These are phyloP conservation scores for Triplophysa rosa DNA, from an alignment of 2,113 vertebrate species.

Conservation along the genomic window DNA sequence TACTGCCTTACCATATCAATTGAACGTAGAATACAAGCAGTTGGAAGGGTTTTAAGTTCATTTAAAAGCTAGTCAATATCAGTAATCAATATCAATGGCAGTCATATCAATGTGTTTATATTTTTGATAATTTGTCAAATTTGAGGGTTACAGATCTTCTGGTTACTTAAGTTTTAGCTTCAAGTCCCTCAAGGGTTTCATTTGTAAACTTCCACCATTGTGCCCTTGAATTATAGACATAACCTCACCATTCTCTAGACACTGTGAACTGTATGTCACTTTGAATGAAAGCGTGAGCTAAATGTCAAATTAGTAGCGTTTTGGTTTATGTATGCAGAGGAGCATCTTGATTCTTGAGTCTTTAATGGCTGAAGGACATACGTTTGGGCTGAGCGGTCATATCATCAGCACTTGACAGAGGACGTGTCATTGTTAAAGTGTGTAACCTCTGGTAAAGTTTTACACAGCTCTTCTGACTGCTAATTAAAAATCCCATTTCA, in stretches of 20 bases:
- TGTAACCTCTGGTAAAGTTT: slow-evolving; percentile 25
- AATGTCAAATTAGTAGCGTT: neutral
- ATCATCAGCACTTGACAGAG: slow-evolving; percentile 17
- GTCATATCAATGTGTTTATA: neutral
- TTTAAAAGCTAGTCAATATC: too few species aligned
- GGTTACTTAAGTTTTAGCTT: neutral
- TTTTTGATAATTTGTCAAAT: neutral
- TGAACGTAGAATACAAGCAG: too few species aligned
- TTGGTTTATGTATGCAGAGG: neutral
- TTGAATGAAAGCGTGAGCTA: neutral
- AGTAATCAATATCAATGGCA: too few species aligned
- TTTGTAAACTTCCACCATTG: neutral
- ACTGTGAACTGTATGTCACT: neutral
- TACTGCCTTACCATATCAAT: too few species aligned
- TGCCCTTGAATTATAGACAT: neutral
- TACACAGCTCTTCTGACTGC: slow-evolving; percentile 20
- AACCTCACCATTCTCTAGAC: neutral
- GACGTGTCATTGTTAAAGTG: slow-evolving; percentile 12
- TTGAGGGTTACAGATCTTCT: neutral
- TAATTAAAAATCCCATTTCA: slow-evolving; percentile 50
- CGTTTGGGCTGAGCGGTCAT: slow-evolving; percentile 21
- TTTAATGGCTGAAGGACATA: slow-evolving; percentile 26
- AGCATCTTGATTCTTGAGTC: neutral
- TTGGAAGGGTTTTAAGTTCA: too few species aligned
- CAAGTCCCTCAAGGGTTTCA: neutral